These are phyloP conservation scores for Benitochromis conjunctus DNA, from an alignment of 2,113 vertebrate genomes.

Conservation along the genomic window DNA sequence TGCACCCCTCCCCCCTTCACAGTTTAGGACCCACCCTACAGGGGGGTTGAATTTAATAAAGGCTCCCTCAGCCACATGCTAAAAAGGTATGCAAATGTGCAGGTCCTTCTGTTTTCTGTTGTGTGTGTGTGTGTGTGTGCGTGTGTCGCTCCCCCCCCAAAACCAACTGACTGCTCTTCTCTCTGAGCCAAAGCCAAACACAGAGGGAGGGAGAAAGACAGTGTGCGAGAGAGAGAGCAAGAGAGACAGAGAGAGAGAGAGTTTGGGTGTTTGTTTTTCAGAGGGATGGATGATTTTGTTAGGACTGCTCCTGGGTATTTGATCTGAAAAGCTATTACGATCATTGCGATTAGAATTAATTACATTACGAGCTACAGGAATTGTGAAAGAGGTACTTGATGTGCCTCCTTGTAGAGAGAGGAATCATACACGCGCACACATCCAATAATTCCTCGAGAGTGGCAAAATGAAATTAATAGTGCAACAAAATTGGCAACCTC, in stretches of 20 bases:
- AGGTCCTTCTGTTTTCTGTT: slow-evolving; percentile 64
- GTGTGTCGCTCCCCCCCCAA: neutral
- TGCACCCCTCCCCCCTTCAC: neutral
- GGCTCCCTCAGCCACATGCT: slow-evolving; percentile 66
- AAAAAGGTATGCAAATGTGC: slow-evolving; percentile 70
- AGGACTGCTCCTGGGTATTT: slow-evolving; percentile 68
- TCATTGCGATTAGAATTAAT: slow-evolving; percentile 73
- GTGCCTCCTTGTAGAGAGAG: slow-evolving; percentile 24
- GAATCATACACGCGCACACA: slow-evolving; percentile 19
- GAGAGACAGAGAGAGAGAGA: neutral
- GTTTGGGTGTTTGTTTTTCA: slow-evolving; percentile 61
- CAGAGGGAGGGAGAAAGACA: neutral
- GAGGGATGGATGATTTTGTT: slow-evolving; percentile 65
- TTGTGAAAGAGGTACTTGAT: slow-evolving; percentile 43
- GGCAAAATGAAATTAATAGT: slow-evolving; percentile 41
- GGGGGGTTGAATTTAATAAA: slow-evolving; percentile 66
- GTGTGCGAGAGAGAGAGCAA: neutral
- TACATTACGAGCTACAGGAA: slow-evolving; percentile 60
- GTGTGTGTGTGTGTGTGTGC: neutral
- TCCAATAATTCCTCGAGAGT: slow-evolving; percentile 31
- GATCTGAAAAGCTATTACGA: slow-evolving; percentile 69
- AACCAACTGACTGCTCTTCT: slow-evolving; percentile 44
- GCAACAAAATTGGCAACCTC: slow-evolving; percentile 27
- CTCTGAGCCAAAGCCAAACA: slow-evolving; percentile 32
- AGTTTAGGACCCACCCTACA: slow-evolving; percentile 42